These are phyloP conservation scores for Blennius ocellaris DNA, from an alignment of 2,113 vertebrate species.

Conservation along the genomic window DNA sequence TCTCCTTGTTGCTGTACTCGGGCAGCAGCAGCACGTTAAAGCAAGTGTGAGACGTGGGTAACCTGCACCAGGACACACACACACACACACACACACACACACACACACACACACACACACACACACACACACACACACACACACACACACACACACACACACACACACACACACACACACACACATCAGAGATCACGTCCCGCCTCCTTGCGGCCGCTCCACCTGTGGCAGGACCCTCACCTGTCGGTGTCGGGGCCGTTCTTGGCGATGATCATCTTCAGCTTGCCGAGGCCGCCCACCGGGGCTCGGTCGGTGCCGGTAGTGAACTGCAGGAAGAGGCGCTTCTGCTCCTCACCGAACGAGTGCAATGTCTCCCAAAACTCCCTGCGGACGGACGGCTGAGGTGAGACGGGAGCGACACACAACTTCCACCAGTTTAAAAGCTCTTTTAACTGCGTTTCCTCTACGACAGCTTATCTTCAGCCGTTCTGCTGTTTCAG, in stretches of 20 bases:
- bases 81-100: not conserved
- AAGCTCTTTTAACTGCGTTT: no score
- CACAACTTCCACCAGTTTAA: no score
- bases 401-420: no score
- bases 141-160: constrained; percentile 26
- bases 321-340: constrained; percentile 98
- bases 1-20: constrained; percentile 96
- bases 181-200: no score
- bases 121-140: not conserved
- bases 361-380: constrained; percentile 99
- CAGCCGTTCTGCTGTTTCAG: no score
- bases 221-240: constrained; percentile 69
- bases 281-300: constrained; percentile 96
- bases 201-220: no score
- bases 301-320: constrained; percentile 97
- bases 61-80: constrained; percentile 80
- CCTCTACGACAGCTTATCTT: no score
- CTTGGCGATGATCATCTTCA: constrained; percentile 99
- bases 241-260: constrained; percentile 98
- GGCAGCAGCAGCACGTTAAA: constrained; percentile 99
- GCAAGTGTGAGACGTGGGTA: constrained; percentile 99
- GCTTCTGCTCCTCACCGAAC: constrained; percentile 97
- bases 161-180: not conserved
- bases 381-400: constrained; percentile 81
- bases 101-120: constrained; percentile 24